phyloP scores from a whole-genome alignment of 30 jellyfish, hydroid and myxozoan species.

The Chironex yamaguchii region DNA sequence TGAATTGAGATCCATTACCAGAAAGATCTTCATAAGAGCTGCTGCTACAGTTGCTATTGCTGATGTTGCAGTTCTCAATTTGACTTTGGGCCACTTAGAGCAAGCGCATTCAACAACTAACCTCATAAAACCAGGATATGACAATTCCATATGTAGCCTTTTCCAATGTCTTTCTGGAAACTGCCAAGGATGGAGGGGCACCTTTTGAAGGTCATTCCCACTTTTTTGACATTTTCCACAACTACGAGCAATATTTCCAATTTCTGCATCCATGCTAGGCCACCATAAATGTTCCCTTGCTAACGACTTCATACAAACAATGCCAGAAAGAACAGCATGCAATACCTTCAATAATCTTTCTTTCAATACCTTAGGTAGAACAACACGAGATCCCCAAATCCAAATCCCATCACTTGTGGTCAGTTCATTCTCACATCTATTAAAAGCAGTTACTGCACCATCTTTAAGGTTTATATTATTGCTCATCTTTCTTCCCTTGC shows the following conservation, averaged over 20 bases:
- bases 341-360: slow-evolving; percentile 63
- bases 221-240: slow-evolving; percentile 68
- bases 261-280: slow-evolving; percentile 73
- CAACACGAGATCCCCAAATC: slow-evolving; percentile 78
- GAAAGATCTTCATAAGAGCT: no score
- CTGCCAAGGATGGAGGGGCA: slow-evolving; percentile 21
- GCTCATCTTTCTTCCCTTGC: slow-evolving; percentile 35
- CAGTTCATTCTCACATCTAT: slow-evolving; percentile 73
- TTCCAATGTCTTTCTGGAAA: slow-evolving; percentile 67
- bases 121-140: slow-evolving; percentile 77
- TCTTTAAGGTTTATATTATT: slow-evolving; percentile 50
- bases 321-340: slow-evolving; percentile 56
- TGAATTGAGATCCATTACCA: no score
- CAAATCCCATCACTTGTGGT: slow-evolving; percentile 60
- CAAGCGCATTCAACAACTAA: slow-evolving; percentile 67
- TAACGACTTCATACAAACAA: slow-evolving; percentile 67
- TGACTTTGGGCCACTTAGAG: slow-evolving; percentile 65
- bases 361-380: slow-evolving; percentile 60
- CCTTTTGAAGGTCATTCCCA: slow-evolving; percentile 61
- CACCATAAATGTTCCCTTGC: slow-evolving; percentile 78
- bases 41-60: slow-evolving; percentile 98
- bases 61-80: slow-evolving; percentile 79
- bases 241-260: slow-evolving; percentile 66
- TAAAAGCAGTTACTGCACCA: slow-evolving; percentile 39
- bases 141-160: slow-evolving; percentile 54